These are phyloP conservation scores for Rhinella marina DNA, from an alignment of 2,797 vertebrate genomes.

Conservation along the genomic window DNA sequence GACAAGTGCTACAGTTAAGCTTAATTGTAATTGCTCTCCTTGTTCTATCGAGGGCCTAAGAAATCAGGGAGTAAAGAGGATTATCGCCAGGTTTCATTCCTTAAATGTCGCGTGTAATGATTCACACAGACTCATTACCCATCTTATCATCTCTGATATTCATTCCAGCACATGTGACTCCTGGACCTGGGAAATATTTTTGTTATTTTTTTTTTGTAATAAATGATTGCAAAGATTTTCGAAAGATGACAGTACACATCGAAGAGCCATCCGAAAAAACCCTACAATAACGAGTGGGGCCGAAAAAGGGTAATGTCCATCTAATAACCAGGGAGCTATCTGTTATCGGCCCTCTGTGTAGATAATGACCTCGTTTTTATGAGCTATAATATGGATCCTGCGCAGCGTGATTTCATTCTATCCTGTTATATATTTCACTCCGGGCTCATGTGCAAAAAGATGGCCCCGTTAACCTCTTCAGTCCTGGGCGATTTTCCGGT, in stretches of 20 bases:
- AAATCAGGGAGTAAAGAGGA: slow-evolving; percentile 56
- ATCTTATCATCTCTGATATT: slow-evolving; percentile 32
- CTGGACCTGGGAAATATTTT: background rate
- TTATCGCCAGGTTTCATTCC: slow-evolving; percentile 49
- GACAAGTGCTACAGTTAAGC: slow-evolving; percentile 54
- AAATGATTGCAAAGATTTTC: background rate
- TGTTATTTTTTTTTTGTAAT: background rate
- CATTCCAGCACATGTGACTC: slow-evolving; percentile 3
- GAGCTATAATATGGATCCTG: too few species aligned
- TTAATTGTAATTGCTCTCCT: slow-evolving; percentile 58
- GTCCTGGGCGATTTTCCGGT: too few species aligned
- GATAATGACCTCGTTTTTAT: background rate
- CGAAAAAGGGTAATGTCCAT: background rate
- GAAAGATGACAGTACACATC: background rate
- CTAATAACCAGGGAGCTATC: background rate
- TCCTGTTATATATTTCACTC: background rate
- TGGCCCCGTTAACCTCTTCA: too few species aligned
- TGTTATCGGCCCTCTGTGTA: background rate
- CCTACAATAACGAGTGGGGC: background rate
- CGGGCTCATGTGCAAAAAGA: too few species aligned
- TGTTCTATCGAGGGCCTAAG: slow-evolving; percentile 41
- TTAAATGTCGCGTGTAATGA: slow-evolving; percentile 50
- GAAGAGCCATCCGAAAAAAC: background rate
- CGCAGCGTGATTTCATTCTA: background rate
- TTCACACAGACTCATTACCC: background rate